phyloP scores from a whole-genome alignment of 1,140 invertebrate species.

The Bombus cullumanus region DNA sequence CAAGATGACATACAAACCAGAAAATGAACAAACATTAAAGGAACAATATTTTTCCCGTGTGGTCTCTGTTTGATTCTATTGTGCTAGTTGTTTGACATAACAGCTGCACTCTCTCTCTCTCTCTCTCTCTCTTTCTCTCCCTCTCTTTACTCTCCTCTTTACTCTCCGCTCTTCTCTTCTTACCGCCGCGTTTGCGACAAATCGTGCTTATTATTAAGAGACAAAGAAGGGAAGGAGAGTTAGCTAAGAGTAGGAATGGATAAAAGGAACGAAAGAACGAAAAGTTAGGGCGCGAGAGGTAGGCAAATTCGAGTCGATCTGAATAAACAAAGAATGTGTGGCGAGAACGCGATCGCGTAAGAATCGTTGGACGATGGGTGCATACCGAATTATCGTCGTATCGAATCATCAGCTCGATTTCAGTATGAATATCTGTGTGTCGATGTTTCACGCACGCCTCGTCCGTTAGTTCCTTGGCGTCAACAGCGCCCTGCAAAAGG shows the following conservation, averaged over 20 bases:
- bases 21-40: not conserved
- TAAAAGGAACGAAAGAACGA: not conserved
- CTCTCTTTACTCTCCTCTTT: not conserved
- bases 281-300: not conserved
- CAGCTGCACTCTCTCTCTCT: not conserved
- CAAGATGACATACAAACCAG: not conserved
- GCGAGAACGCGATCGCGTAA: conserved; percentile 1
- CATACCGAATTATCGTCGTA: conserved; percentile 18
- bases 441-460: conserved; percentile 76
- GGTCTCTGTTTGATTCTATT: not conserved
- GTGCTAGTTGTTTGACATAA: not conserved
- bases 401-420: conserved; percentile 36
- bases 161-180: not conserved
- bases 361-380: conserved; percentile 47
- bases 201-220: not conserved
- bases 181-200: not conserved
- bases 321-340: not conserved
- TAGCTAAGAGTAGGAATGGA: not conserved
- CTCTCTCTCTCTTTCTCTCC: not conserved
- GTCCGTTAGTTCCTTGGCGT: conserved; percentile 78
- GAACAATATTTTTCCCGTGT: not conserved
- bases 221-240: not conserved
- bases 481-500: conserved; percentile 83
- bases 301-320: not conserved
- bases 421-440: conserved; percentile 64